Percentiles rank a stretch among this genome's conserved stretches.
Conservation (phyloP, 2,113 vertebrate genomes). For the Alethe diademata region DNA sequence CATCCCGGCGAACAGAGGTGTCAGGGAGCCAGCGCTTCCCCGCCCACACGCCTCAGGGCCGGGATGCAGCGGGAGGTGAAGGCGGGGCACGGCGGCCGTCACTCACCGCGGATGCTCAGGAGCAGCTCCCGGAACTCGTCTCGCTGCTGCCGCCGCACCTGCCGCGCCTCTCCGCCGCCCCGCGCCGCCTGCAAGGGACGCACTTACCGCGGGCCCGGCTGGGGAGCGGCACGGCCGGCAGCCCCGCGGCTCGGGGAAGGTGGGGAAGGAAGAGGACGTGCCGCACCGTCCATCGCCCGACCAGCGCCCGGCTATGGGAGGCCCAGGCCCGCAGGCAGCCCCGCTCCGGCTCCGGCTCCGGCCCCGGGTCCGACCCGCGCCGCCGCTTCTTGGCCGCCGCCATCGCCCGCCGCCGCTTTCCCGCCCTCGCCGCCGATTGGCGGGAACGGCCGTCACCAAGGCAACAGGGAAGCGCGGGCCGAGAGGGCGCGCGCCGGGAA, state of each 20-base stretch:
- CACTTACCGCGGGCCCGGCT: background rate
- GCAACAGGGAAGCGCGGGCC: background rate
- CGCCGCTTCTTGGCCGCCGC: background rate
- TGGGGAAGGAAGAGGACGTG: background rate
- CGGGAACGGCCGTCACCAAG: background rate
- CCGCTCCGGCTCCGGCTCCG: no score
- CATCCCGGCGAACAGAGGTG: background rate
- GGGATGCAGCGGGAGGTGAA: background rate
- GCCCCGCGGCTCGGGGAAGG: no score
- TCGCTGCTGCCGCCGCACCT: background rate
- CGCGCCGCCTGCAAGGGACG: background rate
- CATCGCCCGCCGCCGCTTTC: background rate
- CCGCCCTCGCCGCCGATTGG: background rate
- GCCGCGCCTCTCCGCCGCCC: background rate
- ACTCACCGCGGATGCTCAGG: background rate
- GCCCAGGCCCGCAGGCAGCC: background rate
- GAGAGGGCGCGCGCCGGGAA: fast-evolving
- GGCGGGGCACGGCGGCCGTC: background rate
- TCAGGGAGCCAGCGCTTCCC: background rate
- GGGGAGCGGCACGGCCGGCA: background rate
- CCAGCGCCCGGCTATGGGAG: background rate
- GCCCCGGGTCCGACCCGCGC: fast-evolving
- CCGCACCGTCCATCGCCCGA: background rate
- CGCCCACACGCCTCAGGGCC: no score
- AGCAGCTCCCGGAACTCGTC: background rate